Evolutionary conservation across 2,888 invertebrate species (phyloP).

Genomic region (Eristalinus aeneus): DNA sequence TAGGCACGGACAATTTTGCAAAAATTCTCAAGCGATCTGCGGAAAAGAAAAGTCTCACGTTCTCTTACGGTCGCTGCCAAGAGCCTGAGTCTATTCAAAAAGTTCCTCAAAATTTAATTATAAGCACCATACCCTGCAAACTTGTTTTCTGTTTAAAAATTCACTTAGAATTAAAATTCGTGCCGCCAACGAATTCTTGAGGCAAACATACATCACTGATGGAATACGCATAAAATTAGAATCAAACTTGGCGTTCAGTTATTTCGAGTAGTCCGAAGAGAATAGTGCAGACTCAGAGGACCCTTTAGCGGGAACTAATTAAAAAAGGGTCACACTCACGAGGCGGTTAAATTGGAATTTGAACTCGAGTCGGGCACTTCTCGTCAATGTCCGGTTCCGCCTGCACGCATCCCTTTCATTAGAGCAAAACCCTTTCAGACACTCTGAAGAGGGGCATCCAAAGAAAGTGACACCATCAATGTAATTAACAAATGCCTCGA

Average conservation of each 20-base stretch:
- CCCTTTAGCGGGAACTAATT: not conserved
- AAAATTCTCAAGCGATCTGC: not conserved
- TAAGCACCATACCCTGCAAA: too few species aligned
- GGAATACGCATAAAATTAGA: not conserved
- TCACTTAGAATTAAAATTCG: not conserved
- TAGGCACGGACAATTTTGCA: not conserved
- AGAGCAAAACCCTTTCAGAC: not conserved
- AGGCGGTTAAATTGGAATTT: not conserved
- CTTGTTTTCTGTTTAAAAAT: too few species aligned
- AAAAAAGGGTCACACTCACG: not conserved
- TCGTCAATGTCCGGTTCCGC: not conserved
- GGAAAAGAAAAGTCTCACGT: too few species aligned
- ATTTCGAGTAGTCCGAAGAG: not conserved
- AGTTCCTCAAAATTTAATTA: not conserved
- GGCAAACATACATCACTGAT: not conserved
- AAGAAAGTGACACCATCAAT: conserved; percentile 7
- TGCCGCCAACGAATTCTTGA: not conserved
- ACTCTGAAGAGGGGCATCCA: not conserved
- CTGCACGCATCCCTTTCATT: not conserved
- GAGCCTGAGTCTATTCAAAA: not conserved
- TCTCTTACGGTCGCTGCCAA: not conserved
- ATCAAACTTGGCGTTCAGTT: not conserved
- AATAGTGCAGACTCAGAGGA: not conserved
- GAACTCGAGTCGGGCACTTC: not conserved
- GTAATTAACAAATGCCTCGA: conserved; percentile 19